Base-by-base conservation (phyloP, 2,797 vertebrate species). In the Lacerta viridis region DNA sequence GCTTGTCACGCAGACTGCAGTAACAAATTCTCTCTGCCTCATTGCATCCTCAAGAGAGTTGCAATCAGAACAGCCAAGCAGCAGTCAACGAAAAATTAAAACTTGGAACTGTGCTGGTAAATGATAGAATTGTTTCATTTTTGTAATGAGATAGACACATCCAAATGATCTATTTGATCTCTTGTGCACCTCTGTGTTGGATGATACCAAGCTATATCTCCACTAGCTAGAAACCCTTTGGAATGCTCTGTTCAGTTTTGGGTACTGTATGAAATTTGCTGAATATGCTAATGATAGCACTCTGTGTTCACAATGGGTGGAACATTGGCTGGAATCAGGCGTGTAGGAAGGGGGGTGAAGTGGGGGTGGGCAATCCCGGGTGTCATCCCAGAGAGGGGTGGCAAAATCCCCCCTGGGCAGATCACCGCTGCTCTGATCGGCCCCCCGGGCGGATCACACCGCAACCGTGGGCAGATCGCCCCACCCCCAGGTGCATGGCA, bases 61-160 rank as follows among this genome's bases (percentile, higher is more conserved):
- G 20, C 59, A 93, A 17, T 86, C 83, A 92, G 78, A 94, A 93
- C 66, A 92, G 50, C 15, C 64, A 91, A 91, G 55, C 8, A 91
- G 72, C 33, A 92, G 85, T 93, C 89, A 81, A 91, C 75, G 88
- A 91, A 91, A 95, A 83, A 93, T 94, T 93, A 78, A 93, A 92
- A 94, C 80, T 68, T 83, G 17, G 33, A 83, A 83, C 8, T 88
- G 75, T 43, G 91, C 84, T 79, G 76, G 46, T 91, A 92, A 93
- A 89, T 91, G 80, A 91, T 10, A 90, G 91, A 91, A 92, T n/a
- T 87, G 91, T 92, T 95, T 87, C 75, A 79, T 85, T 82, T 91
- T 80, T 91, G 83, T 46, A 89, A 59, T 61, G 91, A 92, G 50
- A 61, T 80, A 95, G 88, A 92, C 92, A 88, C 71, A 84, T 90